Conservation (phyloP, 2,888 invertebrate species). For the Nomada ferruginata region DNA sequence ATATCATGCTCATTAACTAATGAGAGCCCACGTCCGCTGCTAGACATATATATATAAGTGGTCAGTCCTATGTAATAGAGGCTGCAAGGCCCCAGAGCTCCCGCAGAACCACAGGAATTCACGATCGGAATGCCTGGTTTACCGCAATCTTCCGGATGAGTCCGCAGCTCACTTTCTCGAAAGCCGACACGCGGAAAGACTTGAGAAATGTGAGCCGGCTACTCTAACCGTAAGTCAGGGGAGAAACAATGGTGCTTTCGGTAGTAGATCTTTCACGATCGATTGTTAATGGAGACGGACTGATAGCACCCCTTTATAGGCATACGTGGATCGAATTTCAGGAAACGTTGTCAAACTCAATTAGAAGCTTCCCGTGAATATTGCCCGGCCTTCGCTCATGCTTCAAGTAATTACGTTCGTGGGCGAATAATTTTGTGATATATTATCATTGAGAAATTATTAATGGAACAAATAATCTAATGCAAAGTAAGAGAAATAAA, state of each 20-base stretch:
- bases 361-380: not conserved
- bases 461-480: no score
- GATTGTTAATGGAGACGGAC: constrained; percentile 7
- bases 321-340: not conserved
- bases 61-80: constrained; percentile 48
- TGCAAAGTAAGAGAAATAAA: no score
- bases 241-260: not conserved
- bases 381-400: no score
- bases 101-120: constrained; percentile 62
- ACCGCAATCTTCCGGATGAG: constrained; percentile 56
- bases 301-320: not conserved
- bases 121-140: constrained; percentile 56
- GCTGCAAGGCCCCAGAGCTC: constrained; percentile 57
- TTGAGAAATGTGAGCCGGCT: constrained; percentile 32
- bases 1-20: constrained; percentile 15
- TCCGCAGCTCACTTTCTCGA: constrained; percentile 60
- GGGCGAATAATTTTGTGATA: no score
- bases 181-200: constrained; percentile 38
- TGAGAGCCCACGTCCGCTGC: not conserved
- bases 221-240: not conserved
- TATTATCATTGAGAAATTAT: no score
- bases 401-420: no score
- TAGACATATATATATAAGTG: constrained; percentile 6
- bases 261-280: constrained; percentile 22
- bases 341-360: not conserved